Evolutionary conservation across 2,888 invertebrate species (phyloP), one percentile per base, ranked within the genome.

Genomic region (Acanthacorydalis orientalis): DNA sequence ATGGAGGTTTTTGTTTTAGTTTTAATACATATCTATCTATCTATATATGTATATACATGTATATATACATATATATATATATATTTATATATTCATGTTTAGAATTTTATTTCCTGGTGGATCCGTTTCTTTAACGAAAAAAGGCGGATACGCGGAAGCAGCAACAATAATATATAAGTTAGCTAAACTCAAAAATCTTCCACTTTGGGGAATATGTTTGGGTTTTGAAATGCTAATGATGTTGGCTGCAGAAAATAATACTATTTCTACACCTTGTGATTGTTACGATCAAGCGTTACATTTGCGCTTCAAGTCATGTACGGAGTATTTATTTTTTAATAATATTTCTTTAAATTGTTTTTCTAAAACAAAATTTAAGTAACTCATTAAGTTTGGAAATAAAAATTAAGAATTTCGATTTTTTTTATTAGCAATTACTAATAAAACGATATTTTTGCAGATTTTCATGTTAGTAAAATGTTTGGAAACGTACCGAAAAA

Each of bases 101-200:
- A 91, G 90, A 32, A 73, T 90, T 0, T 59, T 92, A 2, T 73
- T 89, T 51, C 91, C 91, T 6, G 91, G 91, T 7, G 91, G 92
- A 1, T 76, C 75, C 0, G 78, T 83, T 0, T 77, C 66, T 56
- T 83, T 90, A 54, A 77, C 80, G 61, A 68, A 75, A 47, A 74
- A 75, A 0, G 57, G 73, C 11, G 86, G 86, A 1, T 89, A 81
- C 61, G 82, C 80, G 0, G 82, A 82, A 50, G 83, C 88, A 1
- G 89, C 84, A 0, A 71, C 74, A 53, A 67, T 72, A 45, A 75
- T 87, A 49, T 78, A 77, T 55, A 72, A 83, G 46, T 69, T 83
- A 43, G 86, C 86, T 0, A 63, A 72, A 49, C 60, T 75, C 58
- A 62, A 80, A 48, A 88, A 90, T 58, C 67, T 78, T 1, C 92